Percentiles rank a stretch among this genome's conserved stretches.
Conservation (phyloP, 2,888 invertebrate genomes). For the Electrophaes corylata region DNA sequence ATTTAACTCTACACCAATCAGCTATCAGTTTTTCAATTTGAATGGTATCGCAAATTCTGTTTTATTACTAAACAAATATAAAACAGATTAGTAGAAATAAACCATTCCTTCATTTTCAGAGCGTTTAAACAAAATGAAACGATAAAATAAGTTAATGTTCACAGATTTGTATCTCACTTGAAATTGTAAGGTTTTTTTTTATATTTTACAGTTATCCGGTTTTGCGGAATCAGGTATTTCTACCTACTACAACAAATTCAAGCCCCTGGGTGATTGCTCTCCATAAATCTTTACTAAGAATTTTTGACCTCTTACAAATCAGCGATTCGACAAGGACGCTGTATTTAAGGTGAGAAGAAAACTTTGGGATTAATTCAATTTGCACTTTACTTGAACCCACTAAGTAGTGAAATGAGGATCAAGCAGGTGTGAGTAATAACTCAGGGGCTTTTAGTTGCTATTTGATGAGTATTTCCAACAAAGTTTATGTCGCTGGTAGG, state of each 20-base stretch:
- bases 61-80: too few relatives aligned
- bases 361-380: constrained; percentile 34
- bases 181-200: too few relatives aligned
- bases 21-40: too few relatives aligned
- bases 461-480: constrained; percentile 10
- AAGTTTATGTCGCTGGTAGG: not conserved
- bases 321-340: constrained; percentile 20
- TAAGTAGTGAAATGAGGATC: constrained; percentile 15
- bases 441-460: constrained; percentile 10
- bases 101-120: too few relatives aligned
- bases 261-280: constrained; percentile 19
- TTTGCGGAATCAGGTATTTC: not conserved
- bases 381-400: constrained; percentile 15
- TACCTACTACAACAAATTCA: constrained; percentile 10
- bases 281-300: constrained; percentile 25
- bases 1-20: too few relatives aligned
- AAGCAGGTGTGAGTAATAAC: constrained; percentile 14
- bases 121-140: too few relatives aligned
- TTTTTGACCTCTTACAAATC: constrained; percentile 23
- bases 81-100: too few relatives aligned
- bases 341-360: constrained; percentile 28
- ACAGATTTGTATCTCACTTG: too few relatives aligned
- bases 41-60: too few relatives aligned
- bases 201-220: not conserved
- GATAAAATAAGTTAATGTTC: too few relatives aligned